Conservation (phyloP, 2,888 invertebrate species). For the Aphidius colemani region DNA sequence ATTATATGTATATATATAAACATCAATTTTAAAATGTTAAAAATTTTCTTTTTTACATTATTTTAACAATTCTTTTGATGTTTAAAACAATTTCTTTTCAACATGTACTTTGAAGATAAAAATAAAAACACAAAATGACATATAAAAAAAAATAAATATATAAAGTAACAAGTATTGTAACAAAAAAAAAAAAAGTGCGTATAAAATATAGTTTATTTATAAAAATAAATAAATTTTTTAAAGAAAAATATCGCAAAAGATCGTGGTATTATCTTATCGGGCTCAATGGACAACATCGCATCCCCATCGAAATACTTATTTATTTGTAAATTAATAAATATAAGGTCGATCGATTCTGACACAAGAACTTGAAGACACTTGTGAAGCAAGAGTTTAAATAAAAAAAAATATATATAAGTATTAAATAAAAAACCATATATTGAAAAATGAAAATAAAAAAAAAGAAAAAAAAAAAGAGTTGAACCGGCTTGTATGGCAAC, state of each 20-base stretch:
- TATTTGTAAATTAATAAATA: constrained; percentile 60
- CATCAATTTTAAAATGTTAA: not conserved
- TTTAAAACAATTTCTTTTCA: not conserved
- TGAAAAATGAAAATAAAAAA: constrained; percentile 1
- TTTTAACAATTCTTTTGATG: not conserved
- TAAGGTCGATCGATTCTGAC: constrained; percentile 52
- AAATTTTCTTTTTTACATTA: not conserved
- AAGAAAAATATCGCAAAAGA: not conserved
- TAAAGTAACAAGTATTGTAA: not conserved
- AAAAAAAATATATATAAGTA: constrained; percentile 1
- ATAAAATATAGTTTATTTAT: not conserved
- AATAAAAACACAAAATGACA: not conserved
- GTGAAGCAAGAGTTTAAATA: not conserved
- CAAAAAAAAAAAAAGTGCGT: not conserved
- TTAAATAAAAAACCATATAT: not conserved
- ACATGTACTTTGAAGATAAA: not conserved
- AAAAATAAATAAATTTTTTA: not conserved
- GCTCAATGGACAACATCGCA: constrained; percentile 21
- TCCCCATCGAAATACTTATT: constrained; percentile 46
- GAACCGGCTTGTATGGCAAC: not conserved
- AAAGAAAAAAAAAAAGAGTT: constrained; percentile 2
- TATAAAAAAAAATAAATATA: constrained; percentile 5
- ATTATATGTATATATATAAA: not conserved
- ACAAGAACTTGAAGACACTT: not conserved
- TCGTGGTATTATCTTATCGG: constrained; percentile 25